Evolutionary conservation across 2,888 invertebrate species (phyloP), one percentile per base, ranked within the genome.

Genomic region (Aspidapion aeneum): DNA sequence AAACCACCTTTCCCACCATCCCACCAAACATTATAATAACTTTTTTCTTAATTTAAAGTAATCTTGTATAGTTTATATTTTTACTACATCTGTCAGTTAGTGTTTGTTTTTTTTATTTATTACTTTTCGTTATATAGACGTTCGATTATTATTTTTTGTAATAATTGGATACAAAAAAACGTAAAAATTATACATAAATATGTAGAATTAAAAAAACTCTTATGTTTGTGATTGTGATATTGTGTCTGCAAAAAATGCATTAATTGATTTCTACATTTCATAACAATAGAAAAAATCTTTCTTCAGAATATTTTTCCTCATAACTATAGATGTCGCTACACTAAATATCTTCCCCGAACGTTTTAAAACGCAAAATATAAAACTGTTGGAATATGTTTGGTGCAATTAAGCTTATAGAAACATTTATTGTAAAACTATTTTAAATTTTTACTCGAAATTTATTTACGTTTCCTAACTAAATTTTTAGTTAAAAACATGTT

Each of bases 81-180:
- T 73, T 73, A 35, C 71, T 73, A 73, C 73, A 74, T 73, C 70
- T 71, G 71, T 66, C 62, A 62, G 70, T 66, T 68, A 71, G 61
- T 67, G 58, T 68, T 68, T 61, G 64, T 64, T 63, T 66, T 66
- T 68, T 66, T 68, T 64, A 66, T 66, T 66, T 68, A 68, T 68
- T n/a, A n/a, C n/a, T 66, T 68, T 66, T 68, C 68, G 60, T 67
- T 67, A 63, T 67, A 66, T 63, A 66, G 59, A 59, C 63, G 70
- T 76, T 76, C 74, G 72, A 73, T 74, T 75, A 74, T 74, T 76
- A 74, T 73, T 74, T 35, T 35, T 74, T 75, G 74, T 76, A 74
- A 75, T 75, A 75, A 74, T 75, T 74, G 75, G 63, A 67, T 61
- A 50, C 20, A 16, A 59, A 71, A n/a, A n/a, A n/a, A n/a, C n/a